Conservation (phyloP, 2,797 vertebrate genomes). For the Acanthis flammea region DNA sequence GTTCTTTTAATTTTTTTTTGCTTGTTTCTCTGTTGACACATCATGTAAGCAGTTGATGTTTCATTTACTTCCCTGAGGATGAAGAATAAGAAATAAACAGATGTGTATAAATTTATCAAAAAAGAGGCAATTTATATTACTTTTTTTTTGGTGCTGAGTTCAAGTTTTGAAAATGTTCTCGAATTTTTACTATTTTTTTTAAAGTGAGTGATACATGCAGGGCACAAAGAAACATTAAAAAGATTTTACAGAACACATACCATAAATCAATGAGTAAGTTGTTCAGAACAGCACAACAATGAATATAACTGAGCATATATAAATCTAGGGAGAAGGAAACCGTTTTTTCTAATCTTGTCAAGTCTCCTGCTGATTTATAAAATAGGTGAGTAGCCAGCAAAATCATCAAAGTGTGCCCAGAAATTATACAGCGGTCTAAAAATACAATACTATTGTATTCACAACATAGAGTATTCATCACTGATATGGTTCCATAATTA, state of each 20-base stretch:
- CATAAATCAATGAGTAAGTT: slow-evolving; percentile 51
- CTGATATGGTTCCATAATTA: slow-evolving; percentile 29
- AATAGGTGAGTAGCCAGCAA: slow-evolving; percentile 37
- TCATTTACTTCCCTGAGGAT: neutral
- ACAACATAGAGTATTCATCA: slow-evolving; percentile 32
- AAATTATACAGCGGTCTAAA: slow-evolving; percentile 50
- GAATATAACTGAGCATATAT: slow-evolving; percentile 36
- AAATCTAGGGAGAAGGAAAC: slow-evolving; percentile 35
- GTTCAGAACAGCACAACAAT: slow-evolving; percentile 49
- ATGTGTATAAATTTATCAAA: neutral
- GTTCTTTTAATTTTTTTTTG: neutral
- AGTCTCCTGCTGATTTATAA: slow-evolving; percentile 45
- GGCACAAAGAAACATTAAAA: slow-evolving; percentile 25
- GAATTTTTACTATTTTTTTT: neutral
- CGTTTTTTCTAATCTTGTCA: slow-evolving; percentile 27
- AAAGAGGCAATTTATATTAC: neutral
- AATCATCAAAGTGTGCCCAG: slow-evolving; percentile 30
- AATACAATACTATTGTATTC: slow-evolving; percentile 37
- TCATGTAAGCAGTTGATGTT: neutral
- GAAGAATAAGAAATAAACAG: neutral
- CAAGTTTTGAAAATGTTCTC: slow-evolving; percentile 16
- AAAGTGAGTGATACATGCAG: neutral
- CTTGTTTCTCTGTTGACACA: neutral
- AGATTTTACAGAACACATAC: slow-evolving; percentile 12
- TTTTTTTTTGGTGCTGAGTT: neutral